A percentile compares a stretch with the other conserved stretches of the same genome.
Conservation (phyloP, 2,113 vertebrate genomes). For the Zosterops borbonicus region DNA sequence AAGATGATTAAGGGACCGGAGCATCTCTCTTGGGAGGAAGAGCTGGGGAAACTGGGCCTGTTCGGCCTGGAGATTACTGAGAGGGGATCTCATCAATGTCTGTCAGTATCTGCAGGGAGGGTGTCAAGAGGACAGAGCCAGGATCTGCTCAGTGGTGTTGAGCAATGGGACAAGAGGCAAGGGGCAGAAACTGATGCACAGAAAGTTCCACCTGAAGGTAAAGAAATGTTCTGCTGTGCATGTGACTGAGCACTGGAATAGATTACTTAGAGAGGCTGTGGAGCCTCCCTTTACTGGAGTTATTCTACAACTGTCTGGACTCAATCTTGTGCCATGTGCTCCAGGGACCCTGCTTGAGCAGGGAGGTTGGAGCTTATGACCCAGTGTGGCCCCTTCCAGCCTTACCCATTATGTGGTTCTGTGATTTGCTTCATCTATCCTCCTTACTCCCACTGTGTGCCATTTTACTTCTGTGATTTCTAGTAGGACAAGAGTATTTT, state of each 20-base stretch:
- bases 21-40: background rate
- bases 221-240: background rate
- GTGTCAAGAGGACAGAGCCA: background rate
- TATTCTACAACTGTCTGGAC: background rate
- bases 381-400: background rate
- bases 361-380: background rate
- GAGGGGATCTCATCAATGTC: background rate
- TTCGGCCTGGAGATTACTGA: background rate
- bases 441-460: background rate
- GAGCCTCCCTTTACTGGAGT: background rate
- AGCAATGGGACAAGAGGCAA: background rate
- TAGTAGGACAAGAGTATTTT: background rate
- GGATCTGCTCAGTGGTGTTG: background rate
- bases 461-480: background rate
- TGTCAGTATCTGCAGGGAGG: background rate
- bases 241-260: background rate
- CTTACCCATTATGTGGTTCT: background rate
- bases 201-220: background rate
- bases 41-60: background rate
- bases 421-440: background rate
- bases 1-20: background rate
- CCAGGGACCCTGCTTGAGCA: background rate
- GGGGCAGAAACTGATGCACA: background rate
- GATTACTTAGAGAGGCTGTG: background rate
- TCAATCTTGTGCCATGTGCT: background rate